Evolutionary conservation across 1,140 invertebrate genomes (phyloP).

Genomic region (Solen grandis): DNA sequence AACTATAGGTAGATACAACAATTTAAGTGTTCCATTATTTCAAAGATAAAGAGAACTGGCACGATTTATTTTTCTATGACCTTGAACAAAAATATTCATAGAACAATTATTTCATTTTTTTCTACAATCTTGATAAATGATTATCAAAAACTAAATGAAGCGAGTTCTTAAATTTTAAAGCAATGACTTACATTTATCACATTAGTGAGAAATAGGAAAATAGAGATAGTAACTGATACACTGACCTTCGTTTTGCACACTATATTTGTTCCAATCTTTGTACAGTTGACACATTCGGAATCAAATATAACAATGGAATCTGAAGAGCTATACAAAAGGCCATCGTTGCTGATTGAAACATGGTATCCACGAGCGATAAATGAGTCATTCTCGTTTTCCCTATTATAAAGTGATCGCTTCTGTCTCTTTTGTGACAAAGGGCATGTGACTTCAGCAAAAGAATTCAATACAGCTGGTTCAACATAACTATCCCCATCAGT

Average conservation of each 20-base stretch:
- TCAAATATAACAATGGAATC: slow-evolving; percentile 32
- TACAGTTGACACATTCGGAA: slow-evolving; percentile 28
- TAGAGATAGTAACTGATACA: background rate
- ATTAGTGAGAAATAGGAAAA: background rate
- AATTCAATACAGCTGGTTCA: background rate
- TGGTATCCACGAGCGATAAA: slow-evolving; percentile 1
- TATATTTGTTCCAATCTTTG: background rate
- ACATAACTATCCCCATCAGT: background rate
- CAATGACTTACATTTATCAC: background rate
- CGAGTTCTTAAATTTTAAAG: background rate
- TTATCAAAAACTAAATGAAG: background rate
- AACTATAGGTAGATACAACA: background rate
- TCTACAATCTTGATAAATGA: background rate
- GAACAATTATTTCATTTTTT: background rate
- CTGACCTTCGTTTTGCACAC: slow-evolving; percentile 1
- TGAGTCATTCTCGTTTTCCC: background rate
- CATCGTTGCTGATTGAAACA: slow-evolving; percentile 31
- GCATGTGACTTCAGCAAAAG: slow-evolving; percentile 16
- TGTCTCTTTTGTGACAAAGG: background rate
- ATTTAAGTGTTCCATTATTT: background rate
- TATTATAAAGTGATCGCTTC: background rate
- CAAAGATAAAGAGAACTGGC: background rate
- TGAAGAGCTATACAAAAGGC: background rate
- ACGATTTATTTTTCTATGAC: background rate
- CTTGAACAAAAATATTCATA: background rate